Evolutionary conservation across 2,113 vertebrate species (phyloP).

Genomic region (Isichthys henryi): DNA sequence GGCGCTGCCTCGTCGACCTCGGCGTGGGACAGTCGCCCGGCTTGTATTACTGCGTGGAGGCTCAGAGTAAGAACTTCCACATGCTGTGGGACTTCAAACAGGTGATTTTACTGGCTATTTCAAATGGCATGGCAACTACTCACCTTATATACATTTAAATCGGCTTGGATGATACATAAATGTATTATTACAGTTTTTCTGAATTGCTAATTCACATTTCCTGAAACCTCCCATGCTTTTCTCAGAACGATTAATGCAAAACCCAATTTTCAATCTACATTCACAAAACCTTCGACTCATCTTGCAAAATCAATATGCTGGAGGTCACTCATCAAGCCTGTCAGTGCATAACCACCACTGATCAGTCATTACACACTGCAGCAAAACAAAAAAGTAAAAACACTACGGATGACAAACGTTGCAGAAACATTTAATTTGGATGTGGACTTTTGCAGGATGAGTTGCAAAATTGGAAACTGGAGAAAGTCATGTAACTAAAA

Average conservation of each 20-base stretch:
- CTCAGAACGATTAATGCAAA: not conserved
- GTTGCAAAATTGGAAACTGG: not conserved
- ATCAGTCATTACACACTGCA: not conserved
- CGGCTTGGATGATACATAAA: not conserved
- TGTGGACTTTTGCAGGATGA: not conserved
- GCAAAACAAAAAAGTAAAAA: too few species aligned
- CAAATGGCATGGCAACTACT: not conserved
- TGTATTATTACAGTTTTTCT: not conserved
- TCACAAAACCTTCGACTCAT: not conserved
- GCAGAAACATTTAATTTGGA: not conserved
- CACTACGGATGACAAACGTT: not conserved
- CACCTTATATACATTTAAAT: not conserved
- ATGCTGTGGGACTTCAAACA: constrained; percentile 61
- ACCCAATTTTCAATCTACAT: not conserved
- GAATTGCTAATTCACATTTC: not conserved
- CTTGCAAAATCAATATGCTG: not conserved
- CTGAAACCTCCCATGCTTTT: not conserved
- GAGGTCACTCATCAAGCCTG: not conserved
- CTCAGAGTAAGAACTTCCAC: constrained; percentile 35
- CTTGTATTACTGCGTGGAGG: constrained; percentile 41
- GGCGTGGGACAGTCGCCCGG: constrained; percentile 28
- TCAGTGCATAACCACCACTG: not conserved
- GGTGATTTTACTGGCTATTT: constrained; percentile 32
- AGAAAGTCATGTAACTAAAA: not conserved
- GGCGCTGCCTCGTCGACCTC: constrained; percentile 49